Conservation (phyloP, 2,888 invertebrate species). For the Leptura quadrifasciata region DNA sequence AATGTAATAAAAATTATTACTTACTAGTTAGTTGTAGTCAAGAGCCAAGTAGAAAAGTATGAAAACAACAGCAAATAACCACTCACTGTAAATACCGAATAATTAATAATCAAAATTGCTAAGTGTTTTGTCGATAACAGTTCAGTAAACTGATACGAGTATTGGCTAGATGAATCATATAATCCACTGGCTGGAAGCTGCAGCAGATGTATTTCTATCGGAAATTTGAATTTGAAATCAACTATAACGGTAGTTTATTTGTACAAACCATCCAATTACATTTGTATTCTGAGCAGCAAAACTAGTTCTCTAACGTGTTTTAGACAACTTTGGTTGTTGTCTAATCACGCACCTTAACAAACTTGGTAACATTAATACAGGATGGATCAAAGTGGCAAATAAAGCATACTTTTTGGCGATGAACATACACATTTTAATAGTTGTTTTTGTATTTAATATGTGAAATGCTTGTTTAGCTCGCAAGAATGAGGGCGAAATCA, state of each 20-base stretch:
- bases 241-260: constrained; percentile 14
- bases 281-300: neutral
- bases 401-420: too few species aligned
- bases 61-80: neutral
- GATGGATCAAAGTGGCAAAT: too few species aligned
- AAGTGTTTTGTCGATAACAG: neutral
- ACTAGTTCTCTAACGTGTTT: neutral
- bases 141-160: constrained; percentile 10
- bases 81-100: constrained; percentile 1
- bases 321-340: too few species aligned
- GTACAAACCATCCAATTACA: neutral
- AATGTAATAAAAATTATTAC: neutral
- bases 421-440: too few species aligned
- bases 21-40: neutral
- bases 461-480: too few species aligned
- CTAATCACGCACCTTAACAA: too few species aligned
- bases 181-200: neutral
- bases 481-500: too few species aligned
- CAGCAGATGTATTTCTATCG: neutral
- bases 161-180: neutral
- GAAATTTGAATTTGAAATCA: constrained; percentile 13
- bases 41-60: neutral
- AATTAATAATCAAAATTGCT: constrained; percentile 9
- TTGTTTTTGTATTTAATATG: too few species aligned
- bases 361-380: too few species aligned